Base-by-base conservation (phyloP, 2,797 vertebrate genomes). In the Labroides dimidiatus region DNA sequence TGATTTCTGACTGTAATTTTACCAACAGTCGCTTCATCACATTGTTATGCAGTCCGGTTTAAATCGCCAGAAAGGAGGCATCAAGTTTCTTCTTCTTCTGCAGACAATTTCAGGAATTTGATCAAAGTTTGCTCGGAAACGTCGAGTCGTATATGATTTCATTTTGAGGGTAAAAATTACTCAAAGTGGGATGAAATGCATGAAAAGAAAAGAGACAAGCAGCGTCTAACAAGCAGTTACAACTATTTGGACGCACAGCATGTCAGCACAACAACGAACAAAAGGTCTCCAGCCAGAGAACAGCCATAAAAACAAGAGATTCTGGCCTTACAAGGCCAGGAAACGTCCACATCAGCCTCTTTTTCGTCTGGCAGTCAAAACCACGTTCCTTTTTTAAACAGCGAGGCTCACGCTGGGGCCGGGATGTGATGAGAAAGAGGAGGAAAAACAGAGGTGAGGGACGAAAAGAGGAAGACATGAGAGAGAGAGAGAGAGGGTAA, bases 261-360 rank as follows among this genome's bases (percentile, higher is more conserved):
- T 62, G 41, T 65, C 73, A 61, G 77, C 67, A 77, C 56, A 72
- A 77, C 71, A 77, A 17, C 1, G 17, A 65, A 58, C 72, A 73
- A 67, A 67, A 67, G 30, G 47, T 67, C 61, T 61, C 10, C 4
- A 68, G 64, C 71, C 77, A 82, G 21, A 56, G 41, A 78, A 67
- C 0, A 27, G 39, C 42, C 12, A 17, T 80, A 81, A 89, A 54
- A 24, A 52, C 15, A 85, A 74, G 24, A 4, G 14, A 57, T 27
- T 72, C 48, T 84, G 62, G 64, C 87, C 84, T 56, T 87, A 87
- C 84, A 88, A 87, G 87, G 84, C 55, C 73, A 53, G 70, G 24
- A 39, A 84, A 64, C 5, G 21, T 64, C 63, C 69, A 45, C 47
- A n/a, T 24, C 54, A 57, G 66, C 45, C 51, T 12, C 15, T 61